phyloP scores from a whole-genome alignment of 1,140 invertebrate genomes.

The Orchestia grillus region DNA sequence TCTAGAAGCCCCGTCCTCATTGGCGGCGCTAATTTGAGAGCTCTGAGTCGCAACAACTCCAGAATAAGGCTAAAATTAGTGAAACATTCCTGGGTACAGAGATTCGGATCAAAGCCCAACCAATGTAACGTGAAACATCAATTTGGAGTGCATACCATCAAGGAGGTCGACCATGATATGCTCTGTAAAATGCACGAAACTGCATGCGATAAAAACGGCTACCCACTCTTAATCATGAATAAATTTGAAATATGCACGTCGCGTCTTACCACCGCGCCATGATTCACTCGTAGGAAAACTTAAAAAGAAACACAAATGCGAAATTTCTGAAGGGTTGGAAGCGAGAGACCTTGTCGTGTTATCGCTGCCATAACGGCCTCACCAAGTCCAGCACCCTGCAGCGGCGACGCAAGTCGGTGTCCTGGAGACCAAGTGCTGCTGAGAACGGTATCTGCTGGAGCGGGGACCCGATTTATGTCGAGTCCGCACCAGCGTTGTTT shows the following conservation, averaged over 20 bases:
- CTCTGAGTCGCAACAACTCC: background rate
- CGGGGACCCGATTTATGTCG: background rate
- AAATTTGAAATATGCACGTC: background rate
- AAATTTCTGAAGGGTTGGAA: background rate
- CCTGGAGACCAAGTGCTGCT: background rate
- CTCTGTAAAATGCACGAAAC: background rate
- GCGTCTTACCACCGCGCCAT: background rate
- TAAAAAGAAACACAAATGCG: background rate
- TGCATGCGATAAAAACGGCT: background rate
- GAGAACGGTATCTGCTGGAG: background rate
- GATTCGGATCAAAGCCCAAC: background rate
- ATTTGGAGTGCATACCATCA: background rate
- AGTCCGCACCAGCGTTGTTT: background rate
- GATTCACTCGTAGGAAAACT: background rate
- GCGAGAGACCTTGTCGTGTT: background rate
- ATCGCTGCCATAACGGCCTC: background rate
- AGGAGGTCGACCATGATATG: background rate
- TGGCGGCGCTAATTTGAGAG: background rate
- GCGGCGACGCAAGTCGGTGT: background rate
- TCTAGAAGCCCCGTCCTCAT: background rate
- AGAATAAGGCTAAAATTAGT: background rate
- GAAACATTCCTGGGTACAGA: background rate
- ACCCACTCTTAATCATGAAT: background rate
- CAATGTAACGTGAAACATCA: background rate
- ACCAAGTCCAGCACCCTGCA: background rate